Conservation (phyloP, 2,113 vertebrate species). For the Callithrix jacchus region DNA sequence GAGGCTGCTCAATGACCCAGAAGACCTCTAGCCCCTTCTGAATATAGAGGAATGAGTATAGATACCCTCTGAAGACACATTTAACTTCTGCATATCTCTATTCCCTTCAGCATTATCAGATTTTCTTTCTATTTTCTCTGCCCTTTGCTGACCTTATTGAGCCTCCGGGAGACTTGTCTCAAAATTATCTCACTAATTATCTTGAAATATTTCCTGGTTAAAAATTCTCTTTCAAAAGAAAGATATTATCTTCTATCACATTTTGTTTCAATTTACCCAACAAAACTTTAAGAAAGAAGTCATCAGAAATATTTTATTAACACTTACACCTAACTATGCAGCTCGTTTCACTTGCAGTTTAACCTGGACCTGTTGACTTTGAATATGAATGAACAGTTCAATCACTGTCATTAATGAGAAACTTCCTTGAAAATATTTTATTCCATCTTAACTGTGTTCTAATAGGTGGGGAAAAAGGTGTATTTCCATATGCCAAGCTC, state of each 20-base stretch:
- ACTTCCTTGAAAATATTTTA: constrained; percentile 4
- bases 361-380: neutral
- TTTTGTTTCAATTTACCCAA: neutral
- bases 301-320: neutral
- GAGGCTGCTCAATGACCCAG: neutral
- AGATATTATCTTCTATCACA: neutral
- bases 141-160: neutral
- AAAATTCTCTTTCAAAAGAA: constrained; percentile 48
- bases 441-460: constrained; percentile 5
- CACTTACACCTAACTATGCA: neutral
- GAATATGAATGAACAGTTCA: neutral
- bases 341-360: neutral
- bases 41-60: neutral
- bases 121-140: constrained; percentile 23
- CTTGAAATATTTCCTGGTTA: constrained; percentile 39
- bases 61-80: neutral
- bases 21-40: neutral
- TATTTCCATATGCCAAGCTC: neutral
- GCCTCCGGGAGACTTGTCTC: neutral
- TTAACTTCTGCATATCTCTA: constrained; percentile 20
- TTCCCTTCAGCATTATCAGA: neutral
- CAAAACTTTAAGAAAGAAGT: constrained; percentile 1
- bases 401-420: neutral
- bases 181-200: constrained; percentile 58
- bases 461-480: neutral